A percentile compares a stretch with the other conserved stretches of the same genome.
phyloP scores from a whole-genome alignment of 2,113 vertebrate species.

The Formicarius rufipectus region DNA sequence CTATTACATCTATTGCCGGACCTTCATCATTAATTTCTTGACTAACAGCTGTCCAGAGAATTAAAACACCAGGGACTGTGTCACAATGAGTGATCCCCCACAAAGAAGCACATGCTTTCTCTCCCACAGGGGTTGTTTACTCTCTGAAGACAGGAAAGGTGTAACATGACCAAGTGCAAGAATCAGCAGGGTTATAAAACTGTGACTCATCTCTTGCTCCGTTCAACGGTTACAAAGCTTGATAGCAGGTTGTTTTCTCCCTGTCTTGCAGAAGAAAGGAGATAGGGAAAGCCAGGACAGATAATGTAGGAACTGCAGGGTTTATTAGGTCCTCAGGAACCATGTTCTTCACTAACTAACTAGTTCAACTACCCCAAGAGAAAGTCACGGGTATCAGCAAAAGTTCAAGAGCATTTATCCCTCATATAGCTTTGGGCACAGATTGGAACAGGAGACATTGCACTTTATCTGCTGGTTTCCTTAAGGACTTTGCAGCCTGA shows the following conservation, averaged over 20 bases:
- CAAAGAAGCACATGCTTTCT: not conserved
- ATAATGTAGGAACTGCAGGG: not conserved
- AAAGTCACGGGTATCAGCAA: not conserved
- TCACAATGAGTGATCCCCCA: too few species aligned
- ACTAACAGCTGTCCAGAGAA: not conserved
- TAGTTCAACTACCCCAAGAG: not conserved
- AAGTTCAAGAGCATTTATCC: not conserved
- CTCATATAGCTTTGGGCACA: not conserved
- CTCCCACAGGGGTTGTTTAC: not conserved
- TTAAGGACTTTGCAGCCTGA: not conserved
- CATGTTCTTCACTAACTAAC: not conserved
- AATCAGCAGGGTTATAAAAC: not conserved
- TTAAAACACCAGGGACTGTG: not conserved
- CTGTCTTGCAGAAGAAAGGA: not conserved
- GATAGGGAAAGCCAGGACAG: not conserved
- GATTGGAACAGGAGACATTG: not conserved
- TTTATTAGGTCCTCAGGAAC: not conserved
- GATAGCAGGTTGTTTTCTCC: not conserved
- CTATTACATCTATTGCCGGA: not conserved
- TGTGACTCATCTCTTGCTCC: not conserved
- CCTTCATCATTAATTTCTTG: not conserved
- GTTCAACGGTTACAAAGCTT: not conserved
- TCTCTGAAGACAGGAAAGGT: not conserved
- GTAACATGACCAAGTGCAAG: not conserved
- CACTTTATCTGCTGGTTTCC: not conserved